A percentile compares a stretch with the other conserved stretches of the same genome.
Conservation (phyloP, 2,113 vertebrate species). For the Centrocercus urophasianus region DNA sequence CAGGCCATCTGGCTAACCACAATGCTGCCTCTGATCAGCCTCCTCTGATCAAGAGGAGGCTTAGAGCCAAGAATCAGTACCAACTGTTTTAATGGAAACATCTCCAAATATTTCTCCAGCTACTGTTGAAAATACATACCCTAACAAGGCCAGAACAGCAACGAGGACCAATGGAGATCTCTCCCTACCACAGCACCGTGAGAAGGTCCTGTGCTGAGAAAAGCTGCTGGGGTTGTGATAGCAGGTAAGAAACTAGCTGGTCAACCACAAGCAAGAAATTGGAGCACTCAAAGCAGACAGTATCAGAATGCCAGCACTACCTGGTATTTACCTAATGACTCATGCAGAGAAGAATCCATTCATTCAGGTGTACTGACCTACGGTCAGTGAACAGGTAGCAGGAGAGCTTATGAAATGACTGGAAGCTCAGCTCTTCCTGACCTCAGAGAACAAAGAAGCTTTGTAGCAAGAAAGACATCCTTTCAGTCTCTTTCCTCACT, state of each 20-base stretch:
- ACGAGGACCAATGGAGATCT: not conserved
- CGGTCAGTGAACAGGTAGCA: conserved; percentile 36
- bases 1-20: conserved; percentile 26
- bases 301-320: not conserved
- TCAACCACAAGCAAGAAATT: not conserved
- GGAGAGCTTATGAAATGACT: not conserved
- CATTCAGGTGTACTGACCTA: not conserved
- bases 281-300: not conserved
- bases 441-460: conserved; percentile 44
- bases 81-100: conserved; percentile 48
- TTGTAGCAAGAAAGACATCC: not conserved
- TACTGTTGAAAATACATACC: not conserved
- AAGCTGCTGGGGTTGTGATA: not conserved
- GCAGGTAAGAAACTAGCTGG: not conserved
- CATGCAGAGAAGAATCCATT: not conserved
- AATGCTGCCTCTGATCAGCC: not conserved
- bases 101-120: conserved; percentile 30
- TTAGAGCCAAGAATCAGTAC: conserved; percentile 7
- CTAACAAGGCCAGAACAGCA: not conserved
- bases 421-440: conserved; percentile 14
- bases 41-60: not conserved
- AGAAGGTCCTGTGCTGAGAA: not conserved
- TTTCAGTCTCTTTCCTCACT: not conserved
- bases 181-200: not conserved
- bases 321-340: conserved; percentile 18